Conservation (phyloP, 2,888 invertebrate species). For the Hirtodrosophila confusa region DNA sequence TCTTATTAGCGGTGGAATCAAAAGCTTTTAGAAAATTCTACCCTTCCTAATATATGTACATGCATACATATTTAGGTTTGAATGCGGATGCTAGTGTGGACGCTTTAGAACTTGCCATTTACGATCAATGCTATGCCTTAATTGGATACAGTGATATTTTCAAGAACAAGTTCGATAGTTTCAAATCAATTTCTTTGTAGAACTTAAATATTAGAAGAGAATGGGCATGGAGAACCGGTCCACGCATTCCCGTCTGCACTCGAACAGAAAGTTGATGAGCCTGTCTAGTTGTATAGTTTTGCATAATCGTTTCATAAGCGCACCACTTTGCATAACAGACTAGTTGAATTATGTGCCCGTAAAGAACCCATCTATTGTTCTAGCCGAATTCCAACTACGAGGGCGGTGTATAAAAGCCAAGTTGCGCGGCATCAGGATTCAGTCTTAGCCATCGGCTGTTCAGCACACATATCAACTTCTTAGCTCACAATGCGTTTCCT, state of each 20-base stretch:
- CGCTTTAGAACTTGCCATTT: constrained; percentile 29
- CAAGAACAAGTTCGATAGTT: constrained; percentile 68
- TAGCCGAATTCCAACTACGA: constrained; percentile 37
- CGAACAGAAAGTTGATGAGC: constrained; percentile 49
- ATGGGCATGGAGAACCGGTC: constrained; percentile 63
- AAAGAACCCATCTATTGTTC: constrained; percentile 64
- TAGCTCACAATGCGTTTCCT: constrained; percentile 62
- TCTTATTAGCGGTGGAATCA: constrained; percentile 26
- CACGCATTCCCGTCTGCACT: constrained; percentile 54
- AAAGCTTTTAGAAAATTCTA: constrained; percentile 29
- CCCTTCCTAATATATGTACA: constrained; percentile 30
- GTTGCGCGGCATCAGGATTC: constrained; percentile 62
- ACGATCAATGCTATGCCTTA: constrained; percentile 23
- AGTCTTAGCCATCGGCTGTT: constrained; percentile 63
- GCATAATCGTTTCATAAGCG: constrained; percentile 78
- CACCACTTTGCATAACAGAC: constrained; percentile 73
- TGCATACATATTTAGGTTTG: constrained; percentile 13
- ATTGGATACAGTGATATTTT: constrained; percentile 43
- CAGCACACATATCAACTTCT: constrained; percentile 41
- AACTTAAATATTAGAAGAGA: constrained; percentile 17
- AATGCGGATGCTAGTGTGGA: constrained; percentile 40
- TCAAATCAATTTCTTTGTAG: constrained; percentile 42
- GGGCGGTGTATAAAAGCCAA: constrained; percentile 63
- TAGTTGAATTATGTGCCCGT: constrained; percentile 67
- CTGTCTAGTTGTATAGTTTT: constrained; percentile 67